Percentiles rank a stretch among this genome's conserved stretches.
Conservation (phyloP, 2,888 invertebrate genomes). For the Drosophila tripunctata region DNA sequence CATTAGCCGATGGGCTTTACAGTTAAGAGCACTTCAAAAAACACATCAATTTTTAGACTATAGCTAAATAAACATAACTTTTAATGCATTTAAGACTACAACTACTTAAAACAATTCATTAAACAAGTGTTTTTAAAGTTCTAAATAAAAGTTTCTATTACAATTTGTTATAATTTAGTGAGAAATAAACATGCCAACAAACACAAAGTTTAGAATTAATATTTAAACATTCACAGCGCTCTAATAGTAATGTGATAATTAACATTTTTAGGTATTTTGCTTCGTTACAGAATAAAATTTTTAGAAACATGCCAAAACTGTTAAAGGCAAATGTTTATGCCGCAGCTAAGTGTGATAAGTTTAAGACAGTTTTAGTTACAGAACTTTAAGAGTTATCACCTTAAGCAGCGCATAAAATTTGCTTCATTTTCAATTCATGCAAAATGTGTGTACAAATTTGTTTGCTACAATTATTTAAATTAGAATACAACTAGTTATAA, state of each 20-base stretch:
- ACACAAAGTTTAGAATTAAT: conserved; percentile 14
- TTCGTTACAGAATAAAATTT: conserved; percentile 17
- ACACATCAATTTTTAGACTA: too few relatives aligned
- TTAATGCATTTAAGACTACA: conserved; percentile 5
- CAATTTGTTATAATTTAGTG: too few relatives aligned
- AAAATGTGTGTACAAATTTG: conserved; percentile 24
- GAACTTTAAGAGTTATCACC: conserved; percentile 16
- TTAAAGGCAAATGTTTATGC: conserved; percentile 15
- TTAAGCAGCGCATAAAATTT: conserved; percentile 22
- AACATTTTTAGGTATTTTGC: conserved; percentile 15
- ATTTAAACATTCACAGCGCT: conserved; percentile 44
- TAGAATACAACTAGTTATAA: conserved; percentile 38
- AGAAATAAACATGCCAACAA: too few relatives aligned
- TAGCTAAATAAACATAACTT: conserved; percentile 22
- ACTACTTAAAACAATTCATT: conserved; percentile 5
- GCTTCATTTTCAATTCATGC: conserved; percentile 29
- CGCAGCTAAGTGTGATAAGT: conserved; percentile 12
- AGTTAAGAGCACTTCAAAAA: conserved; percentile 6
- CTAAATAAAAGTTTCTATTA: too few relatives aligned
- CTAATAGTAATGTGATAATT: conserved; percentile 19
- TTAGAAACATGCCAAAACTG: conserved; percentile 29
- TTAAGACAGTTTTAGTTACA: neutral
- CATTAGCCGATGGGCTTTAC: conserved; percentile 32
- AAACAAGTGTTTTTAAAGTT: neutral
- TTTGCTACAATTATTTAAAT: conserved; percentile 31